Evolutionary conservation across 2,888 invertebrate genomes (phyloP).

Genomic region (Eupithecia insigniata): DNA sequence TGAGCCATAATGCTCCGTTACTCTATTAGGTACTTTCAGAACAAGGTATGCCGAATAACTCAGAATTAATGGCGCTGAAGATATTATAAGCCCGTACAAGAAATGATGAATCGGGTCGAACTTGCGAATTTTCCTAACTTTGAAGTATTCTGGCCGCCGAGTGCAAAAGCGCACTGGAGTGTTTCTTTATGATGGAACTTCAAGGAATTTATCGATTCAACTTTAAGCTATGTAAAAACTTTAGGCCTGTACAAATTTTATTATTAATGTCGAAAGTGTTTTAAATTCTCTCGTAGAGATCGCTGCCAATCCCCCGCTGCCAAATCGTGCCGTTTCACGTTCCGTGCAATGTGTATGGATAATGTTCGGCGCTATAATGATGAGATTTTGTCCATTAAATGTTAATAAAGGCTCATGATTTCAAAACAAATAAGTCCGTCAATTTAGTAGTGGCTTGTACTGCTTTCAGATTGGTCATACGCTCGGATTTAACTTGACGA

Average conservation of each 20-base stretch:
- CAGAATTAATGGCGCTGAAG: slow-evolving; percentile 71
- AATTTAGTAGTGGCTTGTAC: slow-evolving; percentile 1
- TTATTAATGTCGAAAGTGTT: slow-evolving; percentile 48
- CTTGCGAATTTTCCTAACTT: slow-evolving; percentile 71
- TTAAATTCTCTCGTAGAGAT: slow-evolving; percentile 44
- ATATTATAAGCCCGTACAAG: slow-evolving; percentile 71
- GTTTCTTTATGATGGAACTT: slow-evolving; percentile 77
- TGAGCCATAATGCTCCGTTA: slow-evolving; percentile 27
- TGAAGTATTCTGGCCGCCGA: slow-evolving; percentile 66
- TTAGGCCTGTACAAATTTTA: slow-evolving; percentile 41
- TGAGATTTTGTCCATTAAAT: slow-evolving; percentile 22
- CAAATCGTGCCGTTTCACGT: slow-evolving; percentile 45
- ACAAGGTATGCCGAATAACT: slow-evolving; percentile 64
- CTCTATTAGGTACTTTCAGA: slow-evolving; percentile 48
- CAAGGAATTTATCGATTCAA: slow-evolving; percentile 68
- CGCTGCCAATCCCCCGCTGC: slow-evolving; percentile 44
- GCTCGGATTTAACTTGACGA: neutral
- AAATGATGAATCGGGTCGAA: slow-evolving; percentile 72
- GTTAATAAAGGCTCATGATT: slow-evolving; percentile 18
- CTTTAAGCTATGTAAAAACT: slow-evolving; percentile 53
- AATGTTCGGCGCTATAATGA: slow-evolving; percentile 42
- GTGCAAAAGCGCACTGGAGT: slow-evolving; percentile 72
- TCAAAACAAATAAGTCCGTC: slow-evolving; percentile 1
- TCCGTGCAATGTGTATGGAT: slow-evolving; percentile 38
- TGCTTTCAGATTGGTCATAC: neutral